Evolutionary conservation across 1,140 invertebrate species (phyloP).

Genomic region (Augochlora pura): DNA sequence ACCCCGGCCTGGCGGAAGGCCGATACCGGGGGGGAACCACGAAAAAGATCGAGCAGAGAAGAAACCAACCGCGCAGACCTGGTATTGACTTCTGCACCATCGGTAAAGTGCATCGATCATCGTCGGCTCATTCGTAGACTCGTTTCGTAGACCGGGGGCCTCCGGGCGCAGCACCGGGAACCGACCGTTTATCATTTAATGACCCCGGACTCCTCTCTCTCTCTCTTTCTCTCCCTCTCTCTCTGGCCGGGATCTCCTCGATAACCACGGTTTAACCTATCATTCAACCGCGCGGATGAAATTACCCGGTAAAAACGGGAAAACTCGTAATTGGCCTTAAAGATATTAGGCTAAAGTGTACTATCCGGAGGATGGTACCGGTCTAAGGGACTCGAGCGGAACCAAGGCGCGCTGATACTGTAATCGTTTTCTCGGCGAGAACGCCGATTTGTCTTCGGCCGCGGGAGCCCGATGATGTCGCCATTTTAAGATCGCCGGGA

Average conservation of each 20-base stretch:
- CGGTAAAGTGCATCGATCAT: slow-evolving; percentile 48
- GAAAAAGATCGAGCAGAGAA: not conserved
- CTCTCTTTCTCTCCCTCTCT: too few relatives aligned
- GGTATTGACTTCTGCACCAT: slow-evolving; percentile 41
- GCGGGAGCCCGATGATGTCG: too few relatives aligned
- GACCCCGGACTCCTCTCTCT: slow-evolving; percentile 42
- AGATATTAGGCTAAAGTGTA: slow-evolving; percentile 36
- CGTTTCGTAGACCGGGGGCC: slow-evolving; percentile 17
- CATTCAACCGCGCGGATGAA: slow-evolving; percentile 40
- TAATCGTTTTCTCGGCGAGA: not conserved
- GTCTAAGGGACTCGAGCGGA: not conserved
- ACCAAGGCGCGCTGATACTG: not conserved
- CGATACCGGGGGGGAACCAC: too few relatives aligned
- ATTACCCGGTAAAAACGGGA: slow-evolving; percentile 40
- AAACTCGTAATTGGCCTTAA: slow-evolving; percentile 41
- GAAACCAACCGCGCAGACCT: not conserved
- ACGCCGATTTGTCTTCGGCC: too few relatives aligned
- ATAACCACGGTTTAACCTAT: slow-evolving; percentile 37
- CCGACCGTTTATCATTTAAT: slow-evolving; percentile 57
- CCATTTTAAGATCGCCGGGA: too few relatives aligned
- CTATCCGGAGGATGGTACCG: not conserved
- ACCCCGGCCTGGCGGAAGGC: not conserved
- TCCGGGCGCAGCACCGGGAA: slow-evolving; percentile 43
- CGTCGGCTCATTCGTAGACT: not conserved
- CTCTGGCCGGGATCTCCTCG: slow-evolving; percentile 27